Evolutionary conservation across 2,888 invertebrate genomes (phyloP).

Genomic region (Scaeva pyrastri): DNA sequence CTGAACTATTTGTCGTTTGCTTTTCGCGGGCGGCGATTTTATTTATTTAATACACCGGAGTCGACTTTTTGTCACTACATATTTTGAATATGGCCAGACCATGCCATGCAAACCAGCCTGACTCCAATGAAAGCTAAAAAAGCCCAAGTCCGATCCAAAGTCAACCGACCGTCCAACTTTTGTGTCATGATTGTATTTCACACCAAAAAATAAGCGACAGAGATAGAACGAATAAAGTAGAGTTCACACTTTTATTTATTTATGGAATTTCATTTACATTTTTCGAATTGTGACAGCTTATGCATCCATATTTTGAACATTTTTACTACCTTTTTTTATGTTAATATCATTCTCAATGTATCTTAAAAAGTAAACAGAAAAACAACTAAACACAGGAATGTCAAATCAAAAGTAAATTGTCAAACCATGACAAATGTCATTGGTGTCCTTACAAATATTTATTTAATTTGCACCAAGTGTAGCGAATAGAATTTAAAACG

Average conservation of each 20-base stretch:
- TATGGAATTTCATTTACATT: conserved; percentile 50
- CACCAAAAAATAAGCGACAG: conserved; percentile 46
- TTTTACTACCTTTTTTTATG: conserved; percentile 10
- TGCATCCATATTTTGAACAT: not conserved
- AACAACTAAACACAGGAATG: conserved; percentile 16
- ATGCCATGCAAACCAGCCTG: not conserved
- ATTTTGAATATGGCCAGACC: not conserved
- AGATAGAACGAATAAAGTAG: conserved; percentile 11
- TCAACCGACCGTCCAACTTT: conserved; percentile 60
- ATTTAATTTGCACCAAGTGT: conserved; percentile 76
- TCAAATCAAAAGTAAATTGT: conserved; percentile 68
- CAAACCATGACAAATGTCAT: conserved; percentile 69
- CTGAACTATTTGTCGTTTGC: conserved; percentile 65
- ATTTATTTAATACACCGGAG: conserved; percentile 68
- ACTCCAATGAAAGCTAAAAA: not conserved
- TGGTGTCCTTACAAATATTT: conserved; percentile 73
- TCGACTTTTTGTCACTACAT: not conserved
- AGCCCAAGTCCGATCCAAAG: conserved; percentile 25
- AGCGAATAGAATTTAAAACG: conserved; percentile 75
- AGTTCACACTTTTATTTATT: conserved; percentile 63
- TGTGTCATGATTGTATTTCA: conserved; percentile 73
- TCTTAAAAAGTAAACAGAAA: not conserved
- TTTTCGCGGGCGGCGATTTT: conserved; percentile 66
- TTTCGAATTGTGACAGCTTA: not conserved
- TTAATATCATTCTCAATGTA: conserved; percentile 32